These are phyloP conservation scores for Tryphoninae sp. DNA, from an alignment of 2,888 invertebrate genomes.

Conservation along the genomic window DNA sequence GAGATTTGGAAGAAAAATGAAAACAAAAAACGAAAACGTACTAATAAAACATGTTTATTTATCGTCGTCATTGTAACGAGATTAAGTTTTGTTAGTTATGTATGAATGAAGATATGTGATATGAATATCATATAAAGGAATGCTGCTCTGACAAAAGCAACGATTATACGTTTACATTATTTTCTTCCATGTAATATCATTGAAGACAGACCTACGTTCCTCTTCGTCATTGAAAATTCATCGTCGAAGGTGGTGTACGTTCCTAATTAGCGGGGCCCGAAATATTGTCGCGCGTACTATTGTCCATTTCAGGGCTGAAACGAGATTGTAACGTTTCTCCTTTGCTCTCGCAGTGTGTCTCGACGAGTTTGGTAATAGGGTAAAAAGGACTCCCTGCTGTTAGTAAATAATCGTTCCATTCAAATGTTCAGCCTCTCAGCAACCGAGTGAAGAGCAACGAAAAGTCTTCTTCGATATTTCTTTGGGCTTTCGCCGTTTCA, in stretches of 20 bases:
- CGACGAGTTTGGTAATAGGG: conserved; percentile 54
- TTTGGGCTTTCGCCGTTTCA: conserved; percentile 35
- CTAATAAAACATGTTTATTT: conserved; percentile 61
- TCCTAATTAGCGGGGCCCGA: conserved; percentile 36
- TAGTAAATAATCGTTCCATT: conserved; percentile 56
- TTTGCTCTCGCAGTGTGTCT: neutral
- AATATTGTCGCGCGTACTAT: conserved; percentile 45
- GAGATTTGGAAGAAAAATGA: neutral
- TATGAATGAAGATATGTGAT: conserved; percentile 69
- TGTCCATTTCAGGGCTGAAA: neutral
- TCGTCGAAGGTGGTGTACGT: conserved; percentile 5
- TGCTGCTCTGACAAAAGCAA: conserved; percentile 61
- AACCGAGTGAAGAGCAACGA: conserved; percentile 13
- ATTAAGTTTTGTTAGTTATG: conserved; percentile 68
- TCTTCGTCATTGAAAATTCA: conserved; percentile 3
- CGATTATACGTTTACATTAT: conserved; percentile 12
- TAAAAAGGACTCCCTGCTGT: conserved; percentile 49
- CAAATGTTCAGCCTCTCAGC: conserved; percentile 10
- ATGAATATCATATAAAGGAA: conserved; percentile 69
- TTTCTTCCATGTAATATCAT: conserved; percentile 4
- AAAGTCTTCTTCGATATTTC: conserved; percentile 7
- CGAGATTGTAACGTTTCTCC: conserved; percentile 21
- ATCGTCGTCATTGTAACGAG: conserved; percentile 64
- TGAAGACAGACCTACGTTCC: neutral
- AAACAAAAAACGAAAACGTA: conserved; percentile 29